Base-by-base conservation (phyloP, 2,113 vertebrate species). In the Kryptolebias marmoratus region DNA sequence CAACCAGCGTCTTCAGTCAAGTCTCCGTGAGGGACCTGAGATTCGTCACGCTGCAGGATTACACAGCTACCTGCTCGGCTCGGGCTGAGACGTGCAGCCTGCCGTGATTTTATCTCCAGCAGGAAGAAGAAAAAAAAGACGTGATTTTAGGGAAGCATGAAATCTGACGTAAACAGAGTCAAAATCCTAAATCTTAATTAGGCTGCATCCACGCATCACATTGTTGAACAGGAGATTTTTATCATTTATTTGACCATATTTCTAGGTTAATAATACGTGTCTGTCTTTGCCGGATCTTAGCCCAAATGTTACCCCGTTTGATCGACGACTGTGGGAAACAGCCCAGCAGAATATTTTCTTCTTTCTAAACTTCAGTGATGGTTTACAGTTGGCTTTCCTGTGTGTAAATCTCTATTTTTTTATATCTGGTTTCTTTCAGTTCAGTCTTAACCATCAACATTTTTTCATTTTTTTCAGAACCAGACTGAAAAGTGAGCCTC, bases 11-110 rank as follows among this genome's bases (percentile, higher is more conserved):
- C 22, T 22, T 22, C 22, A 22, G 22, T 22, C 22, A 60, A 59
- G 5, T 50, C 73, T 82, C 79, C 79, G 61, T 79, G 74, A 77
- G 70, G 73, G 73, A 57, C 31, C 49, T 57, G 65, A 52, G 31
- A 82, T 79, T 69, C 59, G 64, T 71, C 10, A 31, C 31, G 36
- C 47, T 54, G 30, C 27, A 15, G 45, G 58, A 61, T 54, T 54
- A 71, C 31, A 55, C 11, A 71, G 69, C 50, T 44, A 31, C 18
- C 54, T 57, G 54, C 66, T 47, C 13, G 50, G 39, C 62, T 45
- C 49, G 16, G 45, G 39, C 28, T 71, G 74, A 52, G 5, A 18
- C 22, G 22, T 22, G 22, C 22, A 22, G 22, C 22, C 22, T 22
- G 22, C 22, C 22, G 22, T 22, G 22, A 22, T 8, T 71, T 55